Conservation (phyloP, 2,797 vertebrate species). For the Hipposideros larvatus region DNA sequence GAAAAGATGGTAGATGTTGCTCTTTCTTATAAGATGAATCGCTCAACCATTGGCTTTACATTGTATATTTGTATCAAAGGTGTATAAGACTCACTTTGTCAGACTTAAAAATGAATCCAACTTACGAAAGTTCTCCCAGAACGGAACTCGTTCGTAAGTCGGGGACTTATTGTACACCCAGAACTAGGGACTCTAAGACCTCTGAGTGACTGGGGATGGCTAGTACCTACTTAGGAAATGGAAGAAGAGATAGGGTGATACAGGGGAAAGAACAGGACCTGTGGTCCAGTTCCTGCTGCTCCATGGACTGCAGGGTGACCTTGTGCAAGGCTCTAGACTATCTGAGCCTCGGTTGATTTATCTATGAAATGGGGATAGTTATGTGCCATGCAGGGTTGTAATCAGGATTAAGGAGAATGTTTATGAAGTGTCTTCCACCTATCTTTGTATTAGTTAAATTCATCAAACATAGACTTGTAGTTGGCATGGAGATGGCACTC, state of each 20-base stretch:
- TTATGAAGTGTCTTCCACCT: background rate
- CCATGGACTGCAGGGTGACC: background rate
- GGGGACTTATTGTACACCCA: no score
- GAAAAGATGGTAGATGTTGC: no score
- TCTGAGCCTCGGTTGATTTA: background rate
- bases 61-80: no score
- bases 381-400: background rate
- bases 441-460: no score
- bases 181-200: background rate
- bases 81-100: no score
- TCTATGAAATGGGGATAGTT: background rate
- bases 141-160: no score
- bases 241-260: background rate
- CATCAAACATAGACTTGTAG: no score
- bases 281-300: background rate
- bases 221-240: background rate
- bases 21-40: no score
- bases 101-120: no score
- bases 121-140: no score
- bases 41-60: no score
- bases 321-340: background rate
- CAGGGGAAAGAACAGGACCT: background rate
- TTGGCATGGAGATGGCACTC: background rate
- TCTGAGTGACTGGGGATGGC: background rate
- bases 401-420: background rate